phyloP scores from a whole-genome alignment of 2,113 vertebrate genomes.

The Cyrtonyx montezumae region DNA sequence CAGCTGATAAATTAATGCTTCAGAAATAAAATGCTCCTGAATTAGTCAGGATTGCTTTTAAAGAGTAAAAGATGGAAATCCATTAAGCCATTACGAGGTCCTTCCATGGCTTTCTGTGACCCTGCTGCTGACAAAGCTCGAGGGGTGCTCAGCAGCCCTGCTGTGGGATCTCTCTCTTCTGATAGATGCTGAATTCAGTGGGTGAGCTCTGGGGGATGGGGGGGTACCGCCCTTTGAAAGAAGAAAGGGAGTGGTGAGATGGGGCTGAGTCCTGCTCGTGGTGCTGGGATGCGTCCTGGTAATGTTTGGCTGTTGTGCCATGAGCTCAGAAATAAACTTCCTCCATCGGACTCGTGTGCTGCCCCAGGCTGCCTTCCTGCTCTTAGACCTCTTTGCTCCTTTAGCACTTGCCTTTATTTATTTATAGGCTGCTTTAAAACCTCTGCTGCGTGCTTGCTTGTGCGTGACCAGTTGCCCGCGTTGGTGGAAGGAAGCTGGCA shows the following conservation, averaged over 20 bases:
- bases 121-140: not conserved
- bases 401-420: not conserved
- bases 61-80: not conserved
- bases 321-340: not conserved
- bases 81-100: not conserved
- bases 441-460: not conserved
- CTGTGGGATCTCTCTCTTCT: not conserved
- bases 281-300: not conserved
- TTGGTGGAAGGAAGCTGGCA: not conserved
- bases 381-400: not conserved
- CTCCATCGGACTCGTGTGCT: not conserved
- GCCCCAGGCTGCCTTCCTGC: fast-evolving
- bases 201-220: not conserved
- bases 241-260: not conserved
- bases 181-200: not conserved
- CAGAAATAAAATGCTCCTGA: not conserved
- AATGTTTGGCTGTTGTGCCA: not conserved
- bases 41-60: constrained; percentile 16
- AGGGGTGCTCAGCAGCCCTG: not conserved
- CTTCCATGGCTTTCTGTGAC: not conserved
- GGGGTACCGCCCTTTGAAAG: not conserved
- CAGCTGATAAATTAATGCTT: constrained; percentile 12
- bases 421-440: too few relatives aligned
- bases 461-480: not conserved
- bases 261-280: not conserved